Percentiles rank a stretch among this genome's conserved stretches.
Conservation (phyloP, 1,140 invertebrate genomes). For the Oscheius sp. region DNA sequence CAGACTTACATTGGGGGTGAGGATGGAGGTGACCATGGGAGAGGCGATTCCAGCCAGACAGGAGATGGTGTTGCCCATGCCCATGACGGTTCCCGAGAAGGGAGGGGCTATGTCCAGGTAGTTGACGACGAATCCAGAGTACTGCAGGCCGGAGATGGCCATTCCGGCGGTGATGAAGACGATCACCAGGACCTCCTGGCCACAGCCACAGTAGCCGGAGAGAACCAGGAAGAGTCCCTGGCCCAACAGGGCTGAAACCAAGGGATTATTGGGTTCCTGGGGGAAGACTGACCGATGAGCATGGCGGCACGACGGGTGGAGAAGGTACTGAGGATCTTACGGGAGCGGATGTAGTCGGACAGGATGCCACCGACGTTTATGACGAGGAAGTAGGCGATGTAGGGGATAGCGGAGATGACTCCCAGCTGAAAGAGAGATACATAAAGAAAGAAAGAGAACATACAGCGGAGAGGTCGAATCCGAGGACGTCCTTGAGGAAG, state of each 20-base stretch:
- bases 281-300: constrained; percentile 47
- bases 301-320: constrained; percentile 58
- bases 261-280: neutral
- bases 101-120: constrained; percentile 66
- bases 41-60: constrained; percentile 57
- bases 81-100: constrained; percentile 59
- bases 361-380: constrained; percentile 64
- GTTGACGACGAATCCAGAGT: constrained; percentile 65
- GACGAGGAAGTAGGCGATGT: constrained; percentile 67
- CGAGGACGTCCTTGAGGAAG: constrained; percentile 83
- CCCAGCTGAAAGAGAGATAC: constrained; percentile 71
- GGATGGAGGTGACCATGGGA: constrained; percentile 54
- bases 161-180: constrained; percentile 57
- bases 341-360: constrained; percentile 63
- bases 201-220: constrained; percentile 51
- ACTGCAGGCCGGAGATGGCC: constrained; percentile 65
- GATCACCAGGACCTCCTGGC: constrained; percentile 56
- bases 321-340: constrained; percentile 48
- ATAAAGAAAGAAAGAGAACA: neutral
- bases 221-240: constrained; percentile 57
- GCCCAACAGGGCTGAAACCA: constrained; percentile 46
- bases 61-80: constrained; percentile 58
- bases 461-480: constrained; percentile 57
- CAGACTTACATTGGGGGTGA: constrained; percentile 50
- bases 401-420: constrained; percentile 80